Evolutionary conservation across 1,140 invertebrate species (phyloP).

Genomic region (Chironomus tepperi): DNA sequence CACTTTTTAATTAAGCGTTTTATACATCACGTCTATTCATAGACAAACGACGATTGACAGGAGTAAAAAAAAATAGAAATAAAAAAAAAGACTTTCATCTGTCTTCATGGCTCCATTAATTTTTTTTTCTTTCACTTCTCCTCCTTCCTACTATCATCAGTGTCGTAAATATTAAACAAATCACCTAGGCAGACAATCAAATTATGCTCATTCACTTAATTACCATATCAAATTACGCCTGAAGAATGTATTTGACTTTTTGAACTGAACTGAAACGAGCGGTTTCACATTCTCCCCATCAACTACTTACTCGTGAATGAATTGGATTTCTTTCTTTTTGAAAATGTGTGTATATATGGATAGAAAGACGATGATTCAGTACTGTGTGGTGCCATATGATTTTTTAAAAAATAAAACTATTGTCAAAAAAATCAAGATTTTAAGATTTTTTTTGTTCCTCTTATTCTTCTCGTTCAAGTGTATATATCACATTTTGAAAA

Average conservation of each 20-base stretch:
- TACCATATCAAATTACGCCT: slow-evolving; percentile 12
- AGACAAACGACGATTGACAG: slow-evolving; percentile 5
- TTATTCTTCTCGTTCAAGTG: too few species aligned
- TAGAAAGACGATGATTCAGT: too few species aligned
- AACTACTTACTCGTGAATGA: neutral
- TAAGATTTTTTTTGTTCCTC: too few species aligned
- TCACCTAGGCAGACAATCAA: slow-evolving; percentile 1
- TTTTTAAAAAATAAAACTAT: too few species aligned
- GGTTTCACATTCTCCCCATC: neutral
- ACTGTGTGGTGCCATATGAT: too few species aligned
- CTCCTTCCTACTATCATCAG: neutral
- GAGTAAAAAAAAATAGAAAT: neutral
- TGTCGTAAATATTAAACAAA: slow-evolving; percentile 14
- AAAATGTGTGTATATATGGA: too few species aligned
- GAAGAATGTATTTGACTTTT: slow-evolving; percentile 2
- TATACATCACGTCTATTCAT: neutral
- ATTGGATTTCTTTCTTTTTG: neutral
- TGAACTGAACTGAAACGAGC: neutral
- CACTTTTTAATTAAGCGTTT: slow-evolving; percentile 8
- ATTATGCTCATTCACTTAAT: slow-evolving; percentile 9
- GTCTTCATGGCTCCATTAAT: slow-evolving; percentile 1
- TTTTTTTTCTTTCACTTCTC: neutral
- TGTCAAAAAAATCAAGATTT: too few species aligned
- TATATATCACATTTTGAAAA: too few species aligned
- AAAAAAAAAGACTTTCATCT: slow-evolving; percentile 8